Evolutionary conservation across 2,888 invertebrate species (phyloP), one percentile per base, ranked within the genome.

Genomic region (Acleris laterana): DNA sequence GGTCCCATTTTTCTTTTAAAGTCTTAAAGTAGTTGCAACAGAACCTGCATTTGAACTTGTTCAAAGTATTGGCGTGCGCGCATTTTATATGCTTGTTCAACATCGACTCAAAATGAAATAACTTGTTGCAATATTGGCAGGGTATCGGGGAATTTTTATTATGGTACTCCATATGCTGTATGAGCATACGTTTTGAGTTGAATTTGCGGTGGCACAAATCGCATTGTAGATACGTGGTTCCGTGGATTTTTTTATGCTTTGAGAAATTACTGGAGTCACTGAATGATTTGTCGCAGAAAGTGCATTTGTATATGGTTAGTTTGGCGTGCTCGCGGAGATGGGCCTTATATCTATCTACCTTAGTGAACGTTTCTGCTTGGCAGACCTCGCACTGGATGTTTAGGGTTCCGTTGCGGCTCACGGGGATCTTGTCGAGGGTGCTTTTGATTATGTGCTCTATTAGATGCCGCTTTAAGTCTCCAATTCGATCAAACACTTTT

Each of bases 241-340:
- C 90, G 72, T 93, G 93, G 25, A 91, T 87, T 69, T 93, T 93
- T 73, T 93, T 93, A 72, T 93, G 93, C 58, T 93, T 93, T 2
- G 93, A 93, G 69, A 93, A 93, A 68, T 93, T 93, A 68, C 91
- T 91, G 20, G 93, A 93, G 63, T 93, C 93, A 68, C 90, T 90
- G 70, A 93, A 93, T 7, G 89, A 87, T 69, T 93, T 93, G 63
- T 93, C 86, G 76, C 93, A 93, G 69, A 90, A 85, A 0, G 85
- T 88, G 74, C 93, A 93, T 65, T 90, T 87, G 81, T 93, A 93
- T 0, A 90, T 69, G 0, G 93, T 93, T 0, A 93, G 79, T 69
- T 90, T 89, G 5, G 93, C 93, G 77, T 93, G 93, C 62, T 90
- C 89, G 42, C 93, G 82, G 0, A 93, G 73, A 68, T 93, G 93